These are phyloP conservation scores for Myotis davidii DNA, from an alignment of 2,113 vertebrate species.

Conservation along the genomic window DNA sequence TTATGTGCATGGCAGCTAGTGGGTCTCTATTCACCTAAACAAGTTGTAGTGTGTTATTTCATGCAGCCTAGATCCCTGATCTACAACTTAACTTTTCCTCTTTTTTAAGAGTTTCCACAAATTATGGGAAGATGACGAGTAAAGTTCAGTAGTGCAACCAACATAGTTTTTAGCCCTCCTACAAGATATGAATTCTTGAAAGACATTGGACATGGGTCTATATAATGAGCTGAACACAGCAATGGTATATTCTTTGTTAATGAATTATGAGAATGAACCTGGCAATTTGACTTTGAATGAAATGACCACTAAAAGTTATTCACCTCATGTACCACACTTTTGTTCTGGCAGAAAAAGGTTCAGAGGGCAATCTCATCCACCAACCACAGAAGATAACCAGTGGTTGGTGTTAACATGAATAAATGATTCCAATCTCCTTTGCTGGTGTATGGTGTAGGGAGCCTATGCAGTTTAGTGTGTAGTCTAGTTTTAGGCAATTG, in stretches of 20 bases:
- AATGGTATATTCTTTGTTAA: neutral
- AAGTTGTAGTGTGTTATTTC: neutral
- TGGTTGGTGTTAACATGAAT: neutral
- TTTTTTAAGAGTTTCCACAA: neutral
- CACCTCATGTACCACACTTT: neutral
- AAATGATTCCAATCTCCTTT: neutral
- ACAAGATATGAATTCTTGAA: neutral
- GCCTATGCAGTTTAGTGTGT: fast-evolving
- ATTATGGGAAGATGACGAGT: neutral
- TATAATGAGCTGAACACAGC: neutral
- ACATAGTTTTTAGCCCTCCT: neutral
- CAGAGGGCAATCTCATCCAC: neutral
- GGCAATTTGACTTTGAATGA: neutral
- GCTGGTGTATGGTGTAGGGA: neutral
- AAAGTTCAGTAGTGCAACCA: neutral
- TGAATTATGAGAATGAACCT: neutral
- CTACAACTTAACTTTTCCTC: neutral
- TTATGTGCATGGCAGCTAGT: neutral
- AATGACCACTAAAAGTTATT: neutral
- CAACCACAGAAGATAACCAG: neutral
- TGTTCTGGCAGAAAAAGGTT: neutral
- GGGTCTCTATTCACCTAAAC: neutral
- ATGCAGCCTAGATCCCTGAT: neutral
- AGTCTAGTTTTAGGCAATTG: neutral
- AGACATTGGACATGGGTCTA: neutral